phyloP scores from a whole-genome alignment of 2,888 invertebrate genomes.

The Craniophora ligustri region DNA sequence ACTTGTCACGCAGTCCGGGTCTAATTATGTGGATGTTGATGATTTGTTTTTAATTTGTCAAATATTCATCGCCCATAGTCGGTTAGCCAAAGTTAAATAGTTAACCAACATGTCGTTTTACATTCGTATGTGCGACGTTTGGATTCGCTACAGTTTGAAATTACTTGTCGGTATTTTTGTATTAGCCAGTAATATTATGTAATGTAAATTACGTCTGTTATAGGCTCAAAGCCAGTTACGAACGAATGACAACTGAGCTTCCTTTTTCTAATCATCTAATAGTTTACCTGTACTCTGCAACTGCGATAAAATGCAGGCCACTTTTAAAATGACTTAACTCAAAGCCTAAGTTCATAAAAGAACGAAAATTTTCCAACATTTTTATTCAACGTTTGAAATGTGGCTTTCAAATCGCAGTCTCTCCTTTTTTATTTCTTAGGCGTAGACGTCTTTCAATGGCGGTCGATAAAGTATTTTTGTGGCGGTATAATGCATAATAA shows the following conservation, averaged over 20 bases:
- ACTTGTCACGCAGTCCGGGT: conserved; percentile 46
- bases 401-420: conserved; percentile 40
- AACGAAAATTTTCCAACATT: conserved; percentile 25
- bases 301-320: neutral
- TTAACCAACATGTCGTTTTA: conserved; percentile 68
- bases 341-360: conserved; percentile 27
- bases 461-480: conserved; percentile 57
- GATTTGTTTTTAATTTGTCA: conserved; percentile 52
- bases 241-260: conserved; percentile 6
- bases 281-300: neutral
- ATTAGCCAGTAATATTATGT: conserved; percentile 38
- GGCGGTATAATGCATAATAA: conserved; percentile 66
- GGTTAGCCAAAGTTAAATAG: conserved; percentile 69
- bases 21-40: conserved; percentile 48
- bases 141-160: conserved; percentile 47
- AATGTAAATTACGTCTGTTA: conserved; percentile 36
- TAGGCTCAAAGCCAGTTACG: conserved; percentile 27
- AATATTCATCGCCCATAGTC: conserved; percentile 60
- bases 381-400: conserved; percentile 36
- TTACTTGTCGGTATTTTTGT: conserved; percentile 52
- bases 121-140: conserved; percentile 62
- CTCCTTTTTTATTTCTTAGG: conserved; percentile 55
- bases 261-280: neutral
- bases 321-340: conserved; percentile 17
- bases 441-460: conserved; percentile 53